phyloP scores from a whole-genome alignment of 2,113 vertebrate species.

The Sitta europaea region DNA sequence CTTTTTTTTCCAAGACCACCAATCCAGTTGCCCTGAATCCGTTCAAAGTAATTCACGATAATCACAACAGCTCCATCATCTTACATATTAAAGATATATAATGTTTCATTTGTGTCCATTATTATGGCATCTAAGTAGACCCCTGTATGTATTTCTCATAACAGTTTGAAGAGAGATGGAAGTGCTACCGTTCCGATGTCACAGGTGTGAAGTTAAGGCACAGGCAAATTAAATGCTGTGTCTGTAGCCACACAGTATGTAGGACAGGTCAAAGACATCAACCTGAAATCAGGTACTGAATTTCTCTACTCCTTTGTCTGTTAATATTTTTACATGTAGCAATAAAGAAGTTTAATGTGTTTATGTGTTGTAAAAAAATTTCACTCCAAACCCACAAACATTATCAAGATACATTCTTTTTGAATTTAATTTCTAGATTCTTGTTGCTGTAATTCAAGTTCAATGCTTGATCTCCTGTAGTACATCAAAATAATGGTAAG shows the following conservation, averaged over 20 bases:
- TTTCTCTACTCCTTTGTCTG: background rate
- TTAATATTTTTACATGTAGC: background rate
- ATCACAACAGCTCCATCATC: too few species aligned
- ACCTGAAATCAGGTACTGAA: background rate
- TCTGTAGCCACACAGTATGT: background rate
- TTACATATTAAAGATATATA: too few species aligned
- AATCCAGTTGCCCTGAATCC: accelerated
- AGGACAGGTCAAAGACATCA: background rate
- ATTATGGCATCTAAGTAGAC: background rate
- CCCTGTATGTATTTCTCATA: background rate
- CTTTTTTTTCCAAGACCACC: background rate
- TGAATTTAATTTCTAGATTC: background rate
- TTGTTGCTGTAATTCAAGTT: background rate
- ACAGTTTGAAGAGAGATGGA: too few species aligned
- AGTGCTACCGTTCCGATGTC: background rate
- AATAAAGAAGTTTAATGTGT: background rate
- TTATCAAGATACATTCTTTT: background rate
- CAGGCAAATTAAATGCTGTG: background rate
- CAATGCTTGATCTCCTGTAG: background rate
- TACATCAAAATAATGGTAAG: background rate
- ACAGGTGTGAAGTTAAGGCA: background rate
- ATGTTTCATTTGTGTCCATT: background rate
- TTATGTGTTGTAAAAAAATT: background rate
- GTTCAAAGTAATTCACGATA: background rate
- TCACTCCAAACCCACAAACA: background rate